These are phyloP conservation scores for Cinara cedri DNA, from an alignment of 2,888 invertebrate species.

Conservation along the genomic window DNA sequence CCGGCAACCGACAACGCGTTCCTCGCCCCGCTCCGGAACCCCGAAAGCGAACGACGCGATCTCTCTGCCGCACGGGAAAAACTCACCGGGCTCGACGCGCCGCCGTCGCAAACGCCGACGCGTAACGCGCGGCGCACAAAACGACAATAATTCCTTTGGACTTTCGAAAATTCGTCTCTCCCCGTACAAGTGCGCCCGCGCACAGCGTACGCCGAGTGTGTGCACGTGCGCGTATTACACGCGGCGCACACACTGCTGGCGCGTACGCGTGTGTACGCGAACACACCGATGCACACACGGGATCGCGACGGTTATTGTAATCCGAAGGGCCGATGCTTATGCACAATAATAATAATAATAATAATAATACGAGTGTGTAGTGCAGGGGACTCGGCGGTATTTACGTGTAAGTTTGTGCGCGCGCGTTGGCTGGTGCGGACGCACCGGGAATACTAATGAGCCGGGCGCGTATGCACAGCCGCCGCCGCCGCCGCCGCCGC, in stretches of 20 bases:
- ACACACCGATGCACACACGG: too few species aligned
- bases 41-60: too few species aligned
- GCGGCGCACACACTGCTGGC: background rate
- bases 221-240: background rate
- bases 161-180: constrained; percentile 4
- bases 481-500: background rate
- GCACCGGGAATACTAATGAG: constrained; percentile 49
- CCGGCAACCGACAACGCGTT: too few species aligned
- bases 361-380: constrained; percentile 1
- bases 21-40: too few species aligned
- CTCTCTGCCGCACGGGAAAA: too few species aligned
- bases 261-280: too few species aligned
- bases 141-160: constrained; percentile 28
- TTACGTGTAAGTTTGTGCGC: background rate
- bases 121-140: background rate
- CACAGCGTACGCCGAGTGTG: background rate
- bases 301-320: constrained; percentile 50
- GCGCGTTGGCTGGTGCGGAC: background rate
- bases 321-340: constrained; percentile 39
- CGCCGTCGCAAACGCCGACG: too few species aligned
- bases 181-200: background rate
- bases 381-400: constrained; percentile 29
- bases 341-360: too few species aligned
- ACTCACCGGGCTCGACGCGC: too few species aligned
- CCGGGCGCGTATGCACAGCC: background rate